Evolutionary conservation across 1,140 invertebrate species (phyloP), one percentile per base, ranked within the genome.

Genomic region (Pseudomyrmex flavicornis): DNA sequence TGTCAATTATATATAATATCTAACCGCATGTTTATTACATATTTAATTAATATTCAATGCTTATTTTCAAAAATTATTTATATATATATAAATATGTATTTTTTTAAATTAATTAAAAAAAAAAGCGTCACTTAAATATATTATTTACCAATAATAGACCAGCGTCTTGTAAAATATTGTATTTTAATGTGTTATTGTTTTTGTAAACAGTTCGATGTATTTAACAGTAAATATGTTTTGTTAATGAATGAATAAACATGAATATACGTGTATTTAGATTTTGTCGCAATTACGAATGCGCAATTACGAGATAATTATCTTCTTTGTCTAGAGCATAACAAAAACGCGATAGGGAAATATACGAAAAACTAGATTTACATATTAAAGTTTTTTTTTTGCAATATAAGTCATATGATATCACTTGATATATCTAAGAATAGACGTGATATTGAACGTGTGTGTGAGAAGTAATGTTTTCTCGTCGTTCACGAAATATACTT

Each of bases 391-490:
- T 35, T 35, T 89, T 90, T 89, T 91, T 89, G 88, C 85, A 91
- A 90, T 35, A 35, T 91, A 85, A 77, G 48, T 77, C 61, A 83
- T 88, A 76, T 70, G 26, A 87, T 88, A 87, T 88, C 66, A 72
- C 46, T 44, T 50, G 85, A 88, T 74, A 66, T 69, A 83, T 48
- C 68, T 58, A 12, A 20, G 62, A 72, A 70, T 56, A 62, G 74
- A 59, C 82, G 69, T 83, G 74, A 56, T 83, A 87, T 87, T 83
- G 85, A 83, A 88, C 66, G 20, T 70, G 22, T 46, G 22, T 56
- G 66, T 61, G 20, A 48, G n/a, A 54, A 87, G 76, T 84, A 46
- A 61, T 76, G 59, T 52, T 56, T 58, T 35, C 44, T 13, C 46
- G 12, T 72, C 56, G 44, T 66, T 54, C 22, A 72, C 50, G n/a